Evolutionary conservation across 1,140 invertebrate genomes (phyloP).

Genomic region (Hermatobates lingyangjiaoensis): DNA sequence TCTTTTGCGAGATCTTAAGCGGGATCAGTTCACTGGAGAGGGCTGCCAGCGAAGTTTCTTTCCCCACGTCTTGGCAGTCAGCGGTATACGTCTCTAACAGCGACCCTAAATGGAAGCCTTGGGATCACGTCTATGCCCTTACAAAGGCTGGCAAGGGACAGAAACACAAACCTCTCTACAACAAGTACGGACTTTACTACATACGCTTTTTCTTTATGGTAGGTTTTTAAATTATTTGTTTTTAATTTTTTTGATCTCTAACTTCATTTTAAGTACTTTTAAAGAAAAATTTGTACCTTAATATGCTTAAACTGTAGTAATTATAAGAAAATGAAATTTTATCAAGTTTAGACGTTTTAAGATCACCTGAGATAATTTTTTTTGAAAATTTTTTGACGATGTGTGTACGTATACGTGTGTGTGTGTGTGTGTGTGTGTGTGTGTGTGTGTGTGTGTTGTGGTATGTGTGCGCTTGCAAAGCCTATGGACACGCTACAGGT

Average conservation of each 20-base stretch:
- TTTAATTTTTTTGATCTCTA: not conserved
- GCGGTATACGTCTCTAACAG: no score
- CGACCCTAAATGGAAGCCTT: slow-evolving; percentile 13
- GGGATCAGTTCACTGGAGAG: no score
- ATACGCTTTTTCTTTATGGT: slow-evolving; percentile 16
- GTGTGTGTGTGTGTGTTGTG: no score
- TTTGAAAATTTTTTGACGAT: not conserved
- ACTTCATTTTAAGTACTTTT: not conserved
- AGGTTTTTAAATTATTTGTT: not conserved
- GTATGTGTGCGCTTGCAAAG: no score
- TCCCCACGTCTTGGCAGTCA: no score
- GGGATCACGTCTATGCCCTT: slow-evolving; percentile 15
- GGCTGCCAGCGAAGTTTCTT: no score
- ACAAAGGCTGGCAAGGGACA: slow-evolving; percentile 11
- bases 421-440: no score
- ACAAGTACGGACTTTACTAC: slow-evolving; percentile 13
- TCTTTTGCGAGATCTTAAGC: no score
- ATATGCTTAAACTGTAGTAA: not conserved
- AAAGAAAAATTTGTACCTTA: not conserved
- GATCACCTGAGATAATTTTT: not conserved
- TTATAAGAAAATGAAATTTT: not conserved
- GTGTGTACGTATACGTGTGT: no score
- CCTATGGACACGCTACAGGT: no score
- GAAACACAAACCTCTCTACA: slow-evolving; percentile 9
- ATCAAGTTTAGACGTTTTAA: not conserved